phyloP scores from a whole-genome alignment of 1,140 invertebrate genomes.

The Drosophila teissieri region DNA sequence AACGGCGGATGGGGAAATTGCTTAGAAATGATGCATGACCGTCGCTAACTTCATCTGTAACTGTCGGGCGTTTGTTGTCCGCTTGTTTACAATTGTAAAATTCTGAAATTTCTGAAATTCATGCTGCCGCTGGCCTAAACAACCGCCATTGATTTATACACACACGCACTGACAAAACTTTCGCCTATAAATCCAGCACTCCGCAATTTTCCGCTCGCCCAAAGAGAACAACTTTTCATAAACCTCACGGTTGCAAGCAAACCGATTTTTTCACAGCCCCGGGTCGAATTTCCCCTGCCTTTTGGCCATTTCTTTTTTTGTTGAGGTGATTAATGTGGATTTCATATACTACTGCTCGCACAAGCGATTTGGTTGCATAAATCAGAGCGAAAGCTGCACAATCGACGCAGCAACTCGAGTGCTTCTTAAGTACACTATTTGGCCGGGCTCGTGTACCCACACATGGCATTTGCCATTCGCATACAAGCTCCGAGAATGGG shows the following conservation, averaged over 20 bases:
- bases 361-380: slow-evolving; percentile 71
- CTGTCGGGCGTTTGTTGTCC: slow-evolving; percentile 30
- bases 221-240: slow-evolving; percentile 64
- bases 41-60: slow-evolving; percentile 27
- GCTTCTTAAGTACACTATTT: slow-evolving; percentile 44
- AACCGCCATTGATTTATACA: slow-evolving; percentile 78
- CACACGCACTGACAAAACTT: slow-evolving; percentile 65
- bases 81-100: slow-evolving; percentile 75
- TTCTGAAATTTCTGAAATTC: slow-evolving; percentile 49
- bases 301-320: slow-evolving; percentile 33
- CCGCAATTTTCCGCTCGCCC: slow-evolving; percentile 49
- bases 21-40: slow-evolving; percentile 80
- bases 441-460: slow-evolving; percentile 32
- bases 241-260: slow-evolving; percentile 42
- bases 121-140: slow-evolving; percentile 52
- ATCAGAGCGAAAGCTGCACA: slow-evolving; percentile 30
- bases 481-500: slow-evolving; percentile 3
- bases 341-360: slow-evolving; percentile 59
- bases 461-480: not conserved
- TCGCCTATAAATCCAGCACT: slow-evolving; percentile 71
- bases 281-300: slow-evolving; percentile 1
- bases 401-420: slow-evolving; percentile 37
- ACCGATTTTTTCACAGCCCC: slow-evolving; percentile 16
- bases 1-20: slow-evolving; percentile 74
- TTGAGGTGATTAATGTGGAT: slow-evolving; percentile 70